Evolutionary conservation across 2,888 invertebrate genomes (phyloP).

Genomic region (Hirtodrosophila duncani): DNA sequence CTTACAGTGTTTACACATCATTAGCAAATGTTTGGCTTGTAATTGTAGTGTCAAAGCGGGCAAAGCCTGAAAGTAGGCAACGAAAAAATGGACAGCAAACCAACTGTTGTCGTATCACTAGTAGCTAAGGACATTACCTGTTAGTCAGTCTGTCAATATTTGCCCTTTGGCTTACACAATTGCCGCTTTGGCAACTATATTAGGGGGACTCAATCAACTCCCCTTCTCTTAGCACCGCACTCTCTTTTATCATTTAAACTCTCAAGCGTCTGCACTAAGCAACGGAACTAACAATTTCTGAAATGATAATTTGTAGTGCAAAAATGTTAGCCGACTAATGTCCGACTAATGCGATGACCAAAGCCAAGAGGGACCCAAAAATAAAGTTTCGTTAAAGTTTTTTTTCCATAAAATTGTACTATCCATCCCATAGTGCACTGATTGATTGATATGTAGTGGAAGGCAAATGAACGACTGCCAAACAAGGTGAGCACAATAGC

Average conservation of each 20-base stretch:
- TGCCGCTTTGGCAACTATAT: slow-evolving; percentile 56
- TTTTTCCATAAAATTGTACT: too few relatives aligned
- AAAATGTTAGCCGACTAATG: too few relatives aligned
- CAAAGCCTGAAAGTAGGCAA: background rate
- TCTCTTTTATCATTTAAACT: too few relatives aligned
- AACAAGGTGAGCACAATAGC: too few relatives aligned
- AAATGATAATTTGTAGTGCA: too few relatives aligned
- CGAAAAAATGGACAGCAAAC: slow-evolving; percentile 23
- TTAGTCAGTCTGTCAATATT: slow-evolving; percentile 48
- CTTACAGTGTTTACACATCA: background rate
- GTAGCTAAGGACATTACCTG: slow-evolving; percentile 12
- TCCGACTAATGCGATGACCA: too few relatives aligned
- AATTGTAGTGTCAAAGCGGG: slow-evolving; percentile 56
- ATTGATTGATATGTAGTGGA: slow-evolving; percentile 70
- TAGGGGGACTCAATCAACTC: slow-evolving; percentile 4
- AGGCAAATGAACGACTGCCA: too few relatives aligned
- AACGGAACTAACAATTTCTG: too few relatives aligned
- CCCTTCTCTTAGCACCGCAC: slow-evolving; percentile 1
- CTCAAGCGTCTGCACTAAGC: too few relatives aligned
- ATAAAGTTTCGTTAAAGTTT: too few relatives aligned
- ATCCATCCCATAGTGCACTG: too few relatives aligned
- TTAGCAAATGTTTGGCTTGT: slow-evolving; percentile 23
- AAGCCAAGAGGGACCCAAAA: too few relatives aligned
- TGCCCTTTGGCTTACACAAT: slow-evolving; percentile 47
- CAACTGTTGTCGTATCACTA: slow-evolving; percentile 55